Base-by-base conservation (phyloP, 2,888 invertebrate genomes). In the Cerastis leucographa region DNA sequence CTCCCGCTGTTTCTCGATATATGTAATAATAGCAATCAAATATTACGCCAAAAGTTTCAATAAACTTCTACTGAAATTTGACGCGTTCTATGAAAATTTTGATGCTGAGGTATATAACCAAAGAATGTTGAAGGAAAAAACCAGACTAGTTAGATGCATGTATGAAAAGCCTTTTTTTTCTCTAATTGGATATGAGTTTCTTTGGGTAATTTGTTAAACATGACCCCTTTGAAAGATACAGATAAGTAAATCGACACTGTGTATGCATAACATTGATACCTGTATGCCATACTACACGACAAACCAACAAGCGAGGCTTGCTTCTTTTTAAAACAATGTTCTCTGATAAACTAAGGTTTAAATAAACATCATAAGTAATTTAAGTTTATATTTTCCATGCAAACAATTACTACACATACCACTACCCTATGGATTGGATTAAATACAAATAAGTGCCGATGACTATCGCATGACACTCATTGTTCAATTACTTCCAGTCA, bases 331-430 rank as follows among this genome's bases (percentile, higher is more conserved):
- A 51, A 51, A n/a, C n/a, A 3, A n/a, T 3, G 4, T 54, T 25
- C 25, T 25, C 14, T 14, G 25, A 56, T 56, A 2, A 25, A 25
- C 5, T 54, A 12, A 14, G 12, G 17, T 35, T 19, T 2, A 35
- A 11, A 3, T 19, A 6, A 54, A n/a, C 29, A 42, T 72, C 12
- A 12, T 2, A 54, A 71, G 19, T 35, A 71, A 46, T 46, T 35
- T 12, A n/a, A 3, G 19, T 35, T 42, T 1, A 22, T n/a, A 44
- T 46, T 46, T 44, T 73, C 73, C 17, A 22, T 44, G n/a, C 5
- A 89, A 90, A 89, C 89, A 90, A 90, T 90, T 88, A 74, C 70
- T 70, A 80, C 35, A 35, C 25, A 51, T n/a, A n/a, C 25, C 25
- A 19, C 29, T 46, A 29, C 61, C 49, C 35, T 56, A 25, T 46